phyloP scores from a whole-genome alignment of 2,113 vertebrate genomes.

The Nicator chloris region DNA sequence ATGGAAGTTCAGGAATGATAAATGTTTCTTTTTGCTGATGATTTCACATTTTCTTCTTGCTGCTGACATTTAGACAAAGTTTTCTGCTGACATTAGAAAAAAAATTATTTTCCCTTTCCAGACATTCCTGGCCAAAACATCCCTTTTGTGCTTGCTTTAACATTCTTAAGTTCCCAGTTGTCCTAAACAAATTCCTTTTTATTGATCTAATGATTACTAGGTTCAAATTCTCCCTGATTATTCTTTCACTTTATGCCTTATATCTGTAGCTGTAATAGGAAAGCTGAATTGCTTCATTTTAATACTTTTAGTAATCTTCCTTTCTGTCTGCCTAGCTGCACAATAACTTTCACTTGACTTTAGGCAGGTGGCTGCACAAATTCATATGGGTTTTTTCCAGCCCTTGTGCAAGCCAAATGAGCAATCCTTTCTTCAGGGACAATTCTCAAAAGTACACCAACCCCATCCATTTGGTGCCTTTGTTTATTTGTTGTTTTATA shows the following conservation, averaged over 20 bases:
- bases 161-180: slow-evolving; percentile 39
- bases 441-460: background rate
- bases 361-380: background rate
- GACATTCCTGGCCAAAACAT: slow-evolving; percentile 31
- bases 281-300: background rate
- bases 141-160: slow-evolving; percentile 40
- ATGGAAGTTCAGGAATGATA: slow-evolving; percentile 34
- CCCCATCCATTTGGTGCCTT: background rate
- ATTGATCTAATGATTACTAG: slow-evolving; percentile 55
- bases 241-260: slow-evolving; percentile 36
- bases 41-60: slow-evolving; percentile 49
- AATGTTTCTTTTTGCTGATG: slow-evolving; percentile 51
- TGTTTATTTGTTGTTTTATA: background rate
- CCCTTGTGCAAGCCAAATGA: background rate
- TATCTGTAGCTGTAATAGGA: background rate
- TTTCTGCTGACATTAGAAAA: slow-evolving; percentile 58
- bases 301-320: background rate
- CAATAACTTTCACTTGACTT: background rate
- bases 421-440: background rate
- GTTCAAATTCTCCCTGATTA: slow-evolving; percentile 29
- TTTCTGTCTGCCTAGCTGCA: background rate
- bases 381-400: fast-evolving
- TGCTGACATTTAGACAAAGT: slow-evolving; percentile 51
- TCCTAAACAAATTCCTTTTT: slow-evolving; percentile 33
- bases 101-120: slow-evolving; percentile 13